Evolutionary conservation across 2,113 vertebrate species (phyloP), one percentile per base, ranked within the genome.

Genomic region (Sigmodon hispidus): DNA sequence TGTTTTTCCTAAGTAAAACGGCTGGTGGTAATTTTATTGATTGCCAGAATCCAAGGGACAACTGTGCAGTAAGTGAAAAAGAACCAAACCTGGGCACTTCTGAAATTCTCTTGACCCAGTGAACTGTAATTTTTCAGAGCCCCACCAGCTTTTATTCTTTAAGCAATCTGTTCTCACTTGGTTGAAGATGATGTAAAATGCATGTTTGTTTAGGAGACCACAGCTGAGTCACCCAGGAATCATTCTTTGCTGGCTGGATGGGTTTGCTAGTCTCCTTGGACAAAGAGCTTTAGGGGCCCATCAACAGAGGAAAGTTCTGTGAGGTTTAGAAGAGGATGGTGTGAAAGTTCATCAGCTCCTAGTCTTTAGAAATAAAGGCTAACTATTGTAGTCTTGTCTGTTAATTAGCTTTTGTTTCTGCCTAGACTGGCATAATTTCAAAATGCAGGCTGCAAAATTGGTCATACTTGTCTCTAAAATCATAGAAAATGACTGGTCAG

Each of bases 161-260:
- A 80, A 86, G 90, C 86, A 29, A 92, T 93, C 34, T 95, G 3
- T 93, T 96, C 40, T 94, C 36, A 52, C 36, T 96, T 63, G 90
- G 34, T 81, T 87, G 65, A 96, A 50, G 67, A 87, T 98, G 94
- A 96, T 98, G 96, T 98, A 67, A 67, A 67, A 50, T 67, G 96
- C 96, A 97, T 96, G 94, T 97, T 98, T 98, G 98, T 98, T 98
- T 98, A 98, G 96, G 97, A 89, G 90, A 98, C 92, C 93, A 97
- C 85, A 97, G 97, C 97, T 98, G 97, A 98, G 96, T 98, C 97
- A 98, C 94, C 97, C 93, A 97, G 95, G 97, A 98, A 88, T 94
- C 90, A 97, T 97, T 97, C 94, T 92, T 97, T 94, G 91, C 94
- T 97, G 96, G 91, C 93, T 57, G 57, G 15, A 77, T 59, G 34